Evolutionary conservation across 2,888 invertebrate genomes (phyloP).

Genomic region (Erebia aethiops): DNA sequence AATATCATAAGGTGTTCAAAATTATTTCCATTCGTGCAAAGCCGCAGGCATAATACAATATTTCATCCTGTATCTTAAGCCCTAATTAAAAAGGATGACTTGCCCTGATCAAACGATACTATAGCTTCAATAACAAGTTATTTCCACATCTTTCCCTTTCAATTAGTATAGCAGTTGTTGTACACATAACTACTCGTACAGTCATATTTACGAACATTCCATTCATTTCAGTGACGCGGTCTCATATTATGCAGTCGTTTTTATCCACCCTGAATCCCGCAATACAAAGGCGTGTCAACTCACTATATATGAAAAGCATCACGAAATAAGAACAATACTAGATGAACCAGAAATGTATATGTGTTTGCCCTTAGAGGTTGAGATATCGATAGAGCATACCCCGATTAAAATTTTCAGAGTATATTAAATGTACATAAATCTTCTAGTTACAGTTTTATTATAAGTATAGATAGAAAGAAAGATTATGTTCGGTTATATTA

Average conservation of each 20-base stretch:
- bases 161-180: neutral
- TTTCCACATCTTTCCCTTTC: neutral
- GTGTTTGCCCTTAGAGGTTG: no score
- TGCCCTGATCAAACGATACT: neutral
- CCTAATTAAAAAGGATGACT: neutral
- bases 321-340: conserved; percentile 18
- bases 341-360: conserved; percentile 22
- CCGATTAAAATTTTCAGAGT: no score
- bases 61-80: neutral
- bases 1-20: no score
- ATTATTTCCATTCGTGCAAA: no score
- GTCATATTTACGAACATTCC: conserved; percentile 7
- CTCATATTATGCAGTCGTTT: conserved; percentile 53
- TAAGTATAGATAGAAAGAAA: no score
- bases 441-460: no score
- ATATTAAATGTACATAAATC: no score
- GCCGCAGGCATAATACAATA: no score
- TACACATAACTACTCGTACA: conserved; percentile 6
- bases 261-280: conserved; percentile 70
- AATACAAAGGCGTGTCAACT: conserved; percentile 69
- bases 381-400: no score
- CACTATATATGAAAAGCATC: conserved; percentile 39
- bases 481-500: neutral
- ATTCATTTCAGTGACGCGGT: conserved; percentile 20
- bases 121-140: neutral